Base-by-base conservation (phyloP, 2,797 vertebrate genomes). In the Hydrocynus forskahlii region DNA sequence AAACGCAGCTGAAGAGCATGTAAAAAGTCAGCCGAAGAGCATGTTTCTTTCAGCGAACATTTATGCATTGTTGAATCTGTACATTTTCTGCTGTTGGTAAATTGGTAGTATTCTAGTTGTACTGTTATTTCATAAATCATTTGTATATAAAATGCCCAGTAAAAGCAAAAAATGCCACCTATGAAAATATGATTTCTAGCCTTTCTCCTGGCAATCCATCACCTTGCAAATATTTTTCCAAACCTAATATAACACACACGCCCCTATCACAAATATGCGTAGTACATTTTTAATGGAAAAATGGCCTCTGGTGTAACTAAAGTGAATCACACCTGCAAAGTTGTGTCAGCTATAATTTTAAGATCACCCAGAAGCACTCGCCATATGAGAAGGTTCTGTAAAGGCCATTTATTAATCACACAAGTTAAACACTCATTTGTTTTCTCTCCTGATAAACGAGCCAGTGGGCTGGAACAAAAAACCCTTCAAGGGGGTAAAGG, bases 351-450 rank as follows among this genome's bases (percentile, higher is more conserved):
- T 66, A 19, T 19, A 40, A 66, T 66, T 66, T 66, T 40, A 66
- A 19, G 63, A 66, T 66, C 35, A 66, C 7, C 35, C 62, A 64
- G 62, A 13, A 19, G 17, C 35, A 40, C 35, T 40, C 17, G 17
- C 7, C 35, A 40, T 66, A 66, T 66, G 17, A 40, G 63, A 19
- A 66, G 62, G 62, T 40, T 19, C 35, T 66, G 63, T 40, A 66
- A 66, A 17, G 29, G 63, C 35, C 35, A 19, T 10, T 66, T 16
- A 40, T 38, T 66, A 66, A 17, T 4, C 60, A 25, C 60, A 35
- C 25, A 29, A 64, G 63, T 66, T 66, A 66, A 66, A 66, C 63
- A 66, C 35, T 40, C 63, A 40, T 66, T 66, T 66, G 35, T 66
- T 66, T 66, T 40, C 16, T n/a, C 35, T 40, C 35, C 17, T 40